Percentiles rank a stretch among this genome's conserved stretches.
Conservation (phyloP, 2,797 vertebrate species). For the Rhodeus uyekii region DNA sequence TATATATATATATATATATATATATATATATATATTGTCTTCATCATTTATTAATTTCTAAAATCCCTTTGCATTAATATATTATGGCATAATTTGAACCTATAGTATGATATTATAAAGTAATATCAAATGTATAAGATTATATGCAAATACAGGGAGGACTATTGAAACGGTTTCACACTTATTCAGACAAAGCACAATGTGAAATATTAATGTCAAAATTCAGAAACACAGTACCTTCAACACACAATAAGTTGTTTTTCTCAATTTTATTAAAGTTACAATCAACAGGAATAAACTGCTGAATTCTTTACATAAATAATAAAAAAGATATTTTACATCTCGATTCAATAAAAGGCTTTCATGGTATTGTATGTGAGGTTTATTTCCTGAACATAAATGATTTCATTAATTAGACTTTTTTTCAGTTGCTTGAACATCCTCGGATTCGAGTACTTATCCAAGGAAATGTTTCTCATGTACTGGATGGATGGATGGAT, state of each 20-base stretch:
- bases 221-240: constrained; percentile 36
- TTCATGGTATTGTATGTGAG: constrained; percentile 52
- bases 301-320: constrained; percentile 51
- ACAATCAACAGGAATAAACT: constrained; percentile 45
- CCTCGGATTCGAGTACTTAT: not conserved
- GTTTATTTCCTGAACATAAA: constrained; percentile 31
- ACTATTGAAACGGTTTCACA: constrained; percentile 61
- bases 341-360: constrained; percentile 64
- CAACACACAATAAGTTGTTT: constrained; percentile 46
- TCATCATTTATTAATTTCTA: constrained; percentile 82
- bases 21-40: constrained; percentile 59
- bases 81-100: constrained; percentile 49
- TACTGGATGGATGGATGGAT: not conserved
- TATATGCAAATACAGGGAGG: constrained; percentile 80
- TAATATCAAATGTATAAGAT: constrained; percentile 67
- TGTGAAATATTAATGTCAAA: constrained; percentile 67
- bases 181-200: constrained; percentile 80
- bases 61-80: constrained; percentile 71
- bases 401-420: constrained; percentile 28
- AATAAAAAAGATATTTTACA: constrained; percentile 60
- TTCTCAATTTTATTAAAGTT: constrained; percentile 52
- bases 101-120: constrained; percentile 61
- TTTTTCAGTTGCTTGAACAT: not conserved
- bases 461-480: not conserved
- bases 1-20: constrained; percentile 37